phyloP scores from a whole-genome alignment of 2,797 vertebrate species.

The Crenichthys baileyi region DNA sequence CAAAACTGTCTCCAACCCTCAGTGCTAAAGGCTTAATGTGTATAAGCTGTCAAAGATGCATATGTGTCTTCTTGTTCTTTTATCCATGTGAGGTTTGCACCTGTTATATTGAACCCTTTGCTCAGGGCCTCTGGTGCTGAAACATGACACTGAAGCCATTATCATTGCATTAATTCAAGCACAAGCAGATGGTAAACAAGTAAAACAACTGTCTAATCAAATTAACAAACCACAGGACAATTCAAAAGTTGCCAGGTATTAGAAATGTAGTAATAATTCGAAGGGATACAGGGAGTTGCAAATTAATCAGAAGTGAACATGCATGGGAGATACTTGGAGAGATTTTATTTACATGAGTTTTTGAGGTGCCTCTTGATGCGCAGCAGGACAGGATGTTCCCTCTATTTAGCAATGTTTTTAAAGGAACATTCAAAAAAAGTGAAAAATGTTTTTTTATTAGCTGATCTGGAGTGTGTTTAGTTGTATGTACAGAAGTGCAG shows the following conservation, averaged over 20 bases:
- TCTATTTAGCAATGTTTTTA: too few relatives aligned
- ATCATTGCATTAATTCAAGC: neutral
- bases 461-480: neutral
- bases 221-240: neutral
- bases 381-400: slow-evolving; percentile 6
- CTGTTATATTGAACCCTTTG: neutral
- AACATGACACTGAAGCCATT: neutral
- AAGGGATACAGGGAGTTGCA: neutral
- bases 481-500: neutral
- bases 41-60: slow-evolving; percentile 48
- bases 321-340: neutral
- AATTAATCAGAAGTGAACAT: neutral
- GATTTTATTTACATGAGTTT: neutral
- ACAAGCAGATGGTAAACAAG: neutral
- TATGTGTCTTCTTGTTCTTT: slow-evolving; percentile 16
- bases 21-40: slow-evolving; percentile 37
- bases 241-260: neutral
- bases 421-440: too few relatives aligned
- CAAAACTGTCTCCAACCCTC: slow-evolving; percentile 48
- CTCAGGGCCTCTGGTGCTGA: neutral
- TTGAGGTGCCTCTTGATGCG: slow-evolving; percentile 11
- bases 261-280: neutral
- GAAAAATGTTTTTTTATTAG: neutral
- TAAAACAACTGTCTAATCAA: neutral
- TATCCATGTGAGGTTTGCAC: slow-evolving; percentile 3